Evolutionary conservation across 2,888 invertebrate species (phyloP), one percentile per base, ranked within the genome.

Genomic region (Ceramica pisi): DNA sequence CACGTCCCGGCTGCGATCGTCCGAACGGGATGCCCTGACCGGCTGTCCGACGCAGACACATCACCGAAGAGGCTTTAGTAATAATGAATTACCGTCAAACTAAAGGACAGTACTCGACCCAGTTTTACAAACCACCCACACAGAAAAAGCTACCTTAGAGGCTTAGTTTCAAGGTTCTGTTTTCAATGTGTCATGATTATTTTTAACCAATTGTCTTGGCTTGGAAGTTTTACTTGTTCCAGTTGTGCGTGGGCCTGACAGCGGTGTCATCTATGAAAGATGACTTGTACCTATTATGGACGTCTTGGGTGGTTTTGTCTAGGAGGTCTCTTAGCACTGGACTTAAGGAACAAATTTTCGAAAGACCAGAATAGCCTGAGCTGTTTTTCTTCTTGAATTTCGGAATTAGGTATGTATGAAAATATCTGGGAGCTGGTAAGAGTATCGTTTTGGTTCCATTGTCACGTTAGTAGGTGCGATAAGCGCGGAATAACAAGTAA

Each of bases 141-240:
- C 10, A 48, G 19, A 51, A 76, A 68, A 72, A 38, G 10, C n/a
- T 9, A 48, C 60, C 46, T 21, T 82, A 44, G 41, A 5, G 0
- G 1, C 1, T 2, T 12, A 46, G 10, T 10, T 5, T 55, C 63
- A 80, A 66, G 65, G 80, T 57, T 26, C 19, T 31, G 7, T 67
- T 68, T 84, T 35, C 21, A 7, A 4, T 65, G 60, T 21, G 8
- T 26, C 8, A 9, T 6, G 10, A 63, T 65, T 74, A 84, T 84
- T 83, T 82, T 84, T 82, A 80, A 80, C 64, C 82, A 84, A 84
- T 84, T 80, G 82, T 80, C 82, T 82, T 80, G 67, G 69, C 67
- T 72, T 75, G 67, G 75, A 82, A 82, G 73, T 84, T 83, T 80
- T 72, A 82, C 80, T 75, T 80, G 85, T 74, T 69, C 78, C 78